Percentiles rank a stretch among this genome's conserved stretches.
phyloP scores from a whole-genome alignment of 2,797 vertebrate species.

The Cottoperca gobio region DNA sequence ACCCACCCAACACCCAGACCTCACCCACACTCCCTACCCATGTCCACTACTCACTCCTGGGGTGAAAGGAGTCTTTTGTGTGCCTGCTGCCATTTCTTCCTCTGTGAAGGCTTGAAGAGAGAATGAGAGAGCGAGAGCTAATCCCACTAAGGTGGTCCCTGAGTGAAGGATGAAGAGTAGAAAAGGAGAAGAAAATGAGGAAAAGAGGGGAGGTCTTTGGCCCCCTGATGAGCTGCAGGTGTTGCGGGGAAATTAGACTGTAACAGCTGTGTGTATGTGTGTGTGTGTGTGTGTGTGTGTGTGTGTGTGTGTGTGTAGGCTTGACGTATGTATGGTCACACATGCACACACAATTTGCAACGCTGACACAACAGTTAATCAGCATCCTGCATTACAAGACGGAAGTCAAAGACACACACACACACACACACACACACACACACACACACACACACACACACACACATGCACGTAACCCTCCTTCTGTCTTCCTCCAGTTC shows the following conservation, averaged over 20 bases:
- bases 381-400: conserved; percentile 3
- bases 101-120: conserved; percentile 24
- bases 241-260: conserved; percentile 44
- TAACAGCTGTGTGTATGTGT: conserved; percentile 54
- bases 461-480: not conserved
- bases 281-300: conserved; percentile 14
- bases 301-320: conserved; percentile 13
- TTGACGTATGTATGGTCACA: conserved; percentile 54
- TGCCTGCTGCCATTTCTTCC: conserved; percentile 15
- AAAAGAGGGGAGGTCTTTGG: not conserved
- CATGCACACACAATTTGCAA: conserved; percentile 31
- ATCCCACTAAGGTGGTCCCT: conserved; percentile 39
- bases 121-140: conserved; percentile 24
- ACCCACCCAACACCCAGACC: conserved; percentile 26
- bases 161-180: conserved; percentile 13
- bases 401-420: not conserved
- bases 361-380: conserved; percentile 19
- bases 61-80: conserved; percentile 75
- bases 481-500: not conserved
- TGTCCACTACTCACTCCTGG: conserved; percentile 29
- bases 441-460: not conserved
- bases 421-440: not conserved
- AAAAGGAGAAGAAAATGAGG: not conserved
- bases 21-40: conserved; percentile 35
- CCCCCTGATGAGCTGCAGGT: conserved; percentile 54